Percentiles rank a stretch among this genome's conserved stretches.
Evolutionary conservation across 2,113 vertebrate genomes (phyloP).

Genomic region (Sinosuthora webbiana): DNA sequence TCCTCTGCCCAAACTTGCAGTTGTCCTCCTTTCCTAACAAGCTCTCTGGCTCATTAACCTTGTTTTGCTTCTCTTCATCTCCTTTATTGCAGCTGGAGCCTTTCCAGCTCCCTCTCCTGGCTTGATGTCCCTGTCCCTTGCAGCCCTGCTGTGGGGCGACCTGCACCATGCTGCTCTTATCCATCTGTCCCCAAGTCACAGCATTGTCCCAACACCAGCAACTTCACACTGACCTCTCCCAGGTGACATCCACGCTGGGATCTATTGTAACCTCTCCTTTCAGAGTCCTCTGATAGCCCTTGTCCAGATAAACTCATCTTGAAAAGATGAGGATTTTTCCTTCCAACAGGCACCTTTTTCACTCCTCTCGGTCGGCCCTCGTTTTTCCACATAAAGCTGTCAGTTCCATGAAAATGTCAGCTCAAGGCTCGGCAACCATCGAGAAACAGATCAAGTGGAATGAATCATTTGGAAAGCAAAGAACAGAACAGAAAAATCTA

Average conservation of each 20-base stretch:
- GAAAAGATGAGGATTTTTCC: neutral
- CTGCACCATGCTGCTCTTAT: neutral
- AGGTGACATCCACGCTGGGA: neutral
- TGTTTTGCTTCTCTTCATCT: neutral
- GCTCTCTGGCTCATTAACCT: neutral
- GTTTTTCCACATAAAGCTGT: constrained; percentile 20
- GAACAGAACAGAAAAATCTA: constrained; percentile 40
- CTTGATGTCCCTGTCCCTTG: neutral
- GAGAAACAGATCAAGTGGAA: constrained; percentile 46
- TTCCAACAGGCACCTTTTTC: neutral
- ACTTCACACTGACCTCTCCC: neutral
- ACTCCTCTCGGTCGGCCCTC: neutral
- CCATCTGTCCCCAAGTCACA: neutral
- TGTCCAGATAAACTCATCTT: neutral
- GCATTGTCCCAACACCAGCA: neutral
- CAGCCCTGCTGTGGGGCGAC: neutral
- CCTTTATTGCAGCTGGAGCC: neutral
- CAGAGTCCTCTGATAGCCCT: neutral
- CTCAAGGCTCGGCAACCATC: constrained; percentile 3
- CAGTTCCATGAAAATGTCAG: constrained; percentile 43
- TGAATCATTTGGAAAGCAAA: constrained; percentile 46
- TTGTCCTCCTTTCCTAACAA: neutral
- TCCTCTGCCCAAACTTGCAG: neutral
- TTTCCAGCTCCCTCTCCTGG: neutral
- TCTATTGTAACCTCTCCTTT: neutral